Evolutionary conservation across 2,888 invertebrate genomes (phyloP).

Genomic region (Acanthoscelides obtectus): DNA sequence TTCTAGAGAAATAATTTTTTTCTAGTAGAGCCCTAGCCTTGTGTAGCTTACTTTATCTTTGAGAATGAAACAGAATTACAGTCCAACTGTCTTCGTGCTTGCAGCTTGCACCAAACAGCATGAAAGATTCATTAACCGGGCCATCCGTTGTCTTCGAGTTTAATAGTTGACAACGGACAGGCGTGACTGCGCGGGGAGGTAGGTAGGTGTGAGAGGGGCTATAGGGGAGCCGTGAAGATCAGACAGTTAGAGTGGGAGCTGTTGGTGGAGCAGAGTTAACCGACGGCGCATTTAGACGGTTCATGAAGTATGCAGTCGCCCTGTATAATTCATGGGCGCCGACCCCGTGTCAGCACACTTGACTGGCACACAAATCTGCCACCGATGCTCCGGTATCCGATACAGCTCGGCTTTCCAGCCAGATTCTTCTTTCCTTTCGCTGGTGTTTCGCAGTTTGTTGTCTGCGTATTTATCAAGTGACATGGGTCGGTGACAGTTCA

Average conservation of each 20-base stretch:
- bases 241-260: neutral
- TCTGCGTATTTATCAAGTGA: neutral
- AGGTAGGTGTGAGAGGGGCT: neutral
- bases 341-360: slow-evolving; percentile 46
- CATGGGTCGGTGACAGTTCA: neutral
- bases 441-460: no score
- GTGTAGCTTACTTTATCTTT: neutral
- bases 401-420: neutral
- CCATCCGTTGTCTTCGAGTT: slow-evolving; percentile 22
- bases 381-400: slow-evolving; percentile 10
- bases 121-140: neutral
- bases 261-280: slow-evolving; percentile 25
- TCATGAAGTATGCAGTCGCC: slow-evolving; percentile 46
- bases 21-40: no score
- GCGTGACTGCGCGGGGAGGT: slow-evolving; percentile 18
- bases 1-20: no score
- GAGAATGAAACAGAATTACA: neutral
- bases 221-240: neutral
- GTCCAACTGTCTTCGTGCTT: neutral
- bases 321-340: slow-evolving; percentile 45
- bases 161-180: slow-evolving; percentile 14
- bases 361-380: slow-evolving; percentile 49
- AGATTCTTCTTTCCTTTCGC: neutral
- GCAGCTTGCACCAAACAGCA: neutral
- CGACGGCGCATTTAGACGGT: slow-evolving; percentile 40